Evolutionary conservation across 2,797 vertebrate species (phyloP).

Genomic region (Apodemus agrarius): DNA sequence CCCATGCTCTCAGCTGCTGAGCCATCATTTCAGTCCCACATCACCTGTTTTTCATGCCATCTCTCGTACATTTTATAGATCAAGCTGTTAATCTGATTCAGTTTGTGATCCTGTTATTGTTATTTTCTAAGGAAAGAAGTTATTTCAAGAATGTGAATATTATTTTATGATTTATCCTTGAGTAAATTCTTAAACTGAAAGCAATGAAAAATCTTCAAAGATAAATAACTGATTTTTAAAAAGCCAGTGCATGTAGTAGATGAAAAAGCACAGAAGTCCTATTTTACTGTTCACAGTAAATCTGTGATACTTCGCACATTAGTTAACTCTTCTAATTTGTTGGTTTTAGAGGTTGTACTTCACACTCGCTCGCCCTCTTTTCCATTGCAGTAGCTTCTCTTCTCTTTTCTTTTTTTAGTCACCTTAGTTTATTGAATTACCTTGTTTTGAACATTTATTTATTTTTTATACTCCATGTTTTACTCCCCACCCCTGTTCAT

Average conservation of each 20-base stretch:
- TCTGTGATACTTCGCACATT: background rate
- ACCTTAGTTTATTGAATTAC: no score
- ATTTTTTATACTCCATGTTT: no score
- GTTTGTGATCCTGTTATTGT: slow-evolving; percentile 5
- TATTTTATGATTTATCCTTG: background rate
- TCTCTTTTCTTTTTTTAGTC: no score
- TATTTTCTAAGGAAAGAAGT: slow-evolving; percentile 1
- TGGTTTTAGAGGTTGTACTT: background rate
- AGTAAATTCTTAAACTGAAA: slow-evolving; percentile 20
- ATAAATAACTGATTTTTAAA: background rate
- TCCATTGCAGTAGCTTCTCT: background rate
- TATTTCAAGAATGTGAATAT: background rate
- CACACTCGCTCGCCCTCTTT: background rate
- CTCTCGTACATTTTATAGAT: background rate
- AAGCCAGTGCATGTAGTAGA: background rate
- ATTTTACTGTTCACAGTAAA: background rate
- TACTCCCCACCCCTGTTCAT: no score
- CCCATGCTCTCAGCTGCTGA: no score
- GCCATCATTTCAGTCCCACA: no score
- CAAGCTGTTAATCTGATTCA: slow-evolving; percentile 8
- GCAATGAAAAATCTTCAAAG: background rate
- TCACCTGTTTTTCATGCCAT: background rate
- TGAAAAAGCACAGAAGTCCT: background rate
- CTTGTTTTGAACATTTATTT: no score
- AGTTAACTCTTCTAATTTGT: background rate